phyloP scores from a whole-genome alignment of 2,113 vertebrate species.

The Centropus unirufus region DNA sequence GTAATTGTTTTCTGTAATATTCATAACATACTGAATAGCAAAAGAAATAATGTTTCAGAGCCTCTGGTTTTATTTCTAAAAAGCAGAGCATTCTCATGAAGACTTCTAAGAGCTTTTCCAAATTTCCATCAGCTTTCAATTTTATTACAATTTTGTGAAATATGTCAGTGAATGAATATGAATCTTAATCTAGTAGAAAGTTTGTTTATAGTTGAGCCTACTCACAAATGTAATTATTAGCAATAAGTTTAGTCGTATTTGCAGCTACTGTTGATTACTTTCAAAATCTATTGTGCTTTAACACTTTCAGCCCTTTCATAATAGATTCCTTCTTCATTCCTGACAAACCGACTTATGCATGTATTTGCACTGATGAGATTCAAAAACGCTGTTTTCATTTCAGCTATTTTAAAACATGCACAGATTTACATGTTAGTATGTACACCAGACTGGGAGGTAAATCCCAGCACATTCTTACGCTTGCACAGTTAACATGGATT shows the following conservation, averaged over 20 bases:
- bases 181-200: neutral
- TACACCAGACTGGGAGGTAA: neutral
- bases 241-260: neutral
- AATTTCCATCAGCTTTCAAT: neutral
- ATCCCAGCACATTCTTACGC: neutral
- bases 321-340: neutral
- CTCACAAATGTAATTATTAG: neutral
- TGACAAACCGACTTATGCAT: neutral
- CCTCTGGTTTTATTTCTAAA: neutral
- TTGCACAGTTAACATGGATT: neutral
- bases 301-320: neutral
- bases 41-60: neutral
- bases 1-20: neutral
- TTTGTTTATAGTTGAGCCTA: neutral
- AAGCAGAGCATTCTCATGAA: neutral
- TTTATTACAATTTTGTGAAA: neutral
- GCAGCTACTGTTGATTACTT: neutral
- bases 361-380: neutral
- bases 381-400: neutral
- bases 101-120: neutral
- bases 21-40: neutral
- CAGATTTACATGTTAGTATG: neutral
- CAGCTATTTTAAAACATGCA: neutral
- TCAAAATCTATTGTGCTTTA: neutral
- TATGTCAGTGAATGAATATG: neutral